Percentiles rank a stretch among this genome's conserved stretches.
phyloP scores from a whole-genome alignment of 2,113 vertebrate genomes.

The Elachura formosa region DNA sequence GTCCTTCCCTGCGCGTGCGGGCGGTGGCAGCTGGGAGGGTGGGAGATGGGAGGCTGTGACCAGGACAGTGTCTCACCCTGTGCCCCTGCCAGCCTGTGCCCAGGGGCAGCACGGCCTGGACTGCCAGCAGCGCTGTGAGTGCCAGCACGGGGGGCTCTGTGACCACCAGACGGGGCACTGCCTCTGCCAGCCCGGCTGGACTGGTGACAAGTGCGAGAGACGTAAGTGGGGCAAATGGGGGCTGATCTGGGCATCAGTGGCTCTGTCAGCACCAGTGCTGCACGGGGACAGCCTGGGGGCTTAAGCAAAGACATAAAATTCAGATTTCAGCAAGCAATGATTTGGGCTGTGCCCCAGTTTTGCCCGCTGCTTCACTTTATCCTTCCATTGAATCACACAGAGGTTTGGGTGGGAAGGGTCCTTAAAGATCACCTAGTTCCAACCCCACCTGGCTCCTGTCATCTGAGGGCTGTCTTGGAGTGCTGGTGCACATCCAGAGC shows the following conservation, averaged over 20 bases:
- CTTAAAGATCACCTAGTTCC: neutral
- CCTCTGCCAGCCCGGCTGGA: slow-evolving; percentile 81
- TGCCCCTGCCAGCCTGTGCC: slow-evolving; percentile 73
- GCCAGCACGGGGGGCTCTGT: slow-evolving; percentile 79
- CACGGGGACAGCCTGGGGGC: neutral
- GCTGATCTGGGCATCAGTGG: accelerated
- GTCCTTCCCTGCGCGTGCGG: accelerated
- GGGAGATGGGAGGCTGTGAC: too few relatives aligned
- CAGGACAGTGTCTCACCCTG: neutral
- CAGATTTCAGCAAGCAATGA: neutral
- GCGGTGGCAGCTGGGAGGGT: accelerated
- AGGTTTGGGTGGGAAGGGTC: neutral
- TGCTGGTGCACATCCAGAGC: neutral
- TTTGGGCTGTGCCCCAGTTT: neutral
- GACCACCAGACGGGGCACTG: slow-evolving; percentile 74
- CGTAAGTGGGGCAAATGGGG: slow-evolving; percentile 42
- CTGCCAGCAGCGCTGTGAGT: slow-evolving; percentile 78
- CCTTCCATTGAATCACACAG: neutral
- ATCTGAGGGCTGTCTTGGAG: neutral
- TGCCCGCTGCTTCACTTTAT: neutral
- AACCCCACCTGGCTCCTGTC: neutral
- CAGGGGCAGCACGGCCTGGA: slow-evolving; percentile 61
- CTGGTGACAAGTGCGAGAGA: slow-evolving; percentile 75
- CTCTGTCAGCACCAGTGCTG: neutral
- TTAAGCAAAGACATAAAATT: accelerated